phyloP scores from a whole-genome alignment of 2,113 vertebrate species.

The Sialia sialis region DNA sequence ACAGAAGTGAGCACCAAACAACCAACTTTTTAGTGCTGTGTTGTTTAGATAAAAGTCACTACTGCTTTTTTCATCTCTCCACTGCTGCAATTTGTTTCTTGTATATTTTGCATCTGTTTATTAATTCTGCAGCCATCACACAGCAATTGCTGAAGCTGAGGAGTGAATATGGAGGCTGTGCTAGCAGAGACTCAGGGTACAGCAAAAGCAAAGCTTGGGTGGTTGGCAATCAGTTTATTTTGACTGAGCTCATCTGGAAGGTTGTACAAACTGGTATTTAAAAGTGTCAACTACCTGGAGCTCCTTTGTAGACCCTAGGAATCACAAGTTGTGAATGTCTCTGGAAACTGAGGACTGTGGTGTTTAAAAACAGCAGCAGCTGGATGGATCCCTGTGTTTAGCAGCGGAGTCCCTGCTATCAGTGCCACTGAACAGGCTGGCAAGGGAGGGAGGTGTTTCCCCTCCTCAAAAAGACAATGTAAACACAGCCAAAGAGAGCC shows the following conservation, averaged over 20 bases:
- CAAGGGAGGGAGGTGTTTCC: background rate
- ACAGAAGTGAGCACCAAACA: background rate
- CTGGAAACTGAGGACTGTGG: background rate
- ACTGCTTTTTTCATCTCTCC: background rate
- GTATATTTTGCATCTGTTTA: background rate
- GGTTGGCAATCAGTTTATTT: background rate
- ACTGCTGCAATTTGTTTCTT: background rate
- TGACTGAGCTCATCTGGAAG: background rate
- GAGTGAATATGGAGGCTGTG: background rate
- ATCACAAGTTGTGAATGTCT: background rate
- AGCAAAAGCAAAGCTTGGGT: background rate
- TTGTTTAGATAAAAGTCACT: background rate
- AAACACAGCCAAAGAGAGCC: background rate
- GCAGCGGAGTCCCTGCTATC: background rate
- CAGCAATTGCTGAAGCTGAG: background rate
- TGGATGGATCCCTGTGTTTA: background rate
- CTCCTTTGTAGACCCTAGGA: background rate
- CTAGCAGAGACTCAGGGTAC: background rate
- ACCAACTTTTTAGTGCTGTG: background rate
- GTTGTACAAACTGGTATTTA: background rate
- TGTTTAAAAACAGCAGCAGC: background rate
- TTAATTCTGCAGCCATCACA: background rate
- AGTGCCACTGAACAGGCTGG: background rate
- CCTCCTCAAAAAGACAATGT: background rate
- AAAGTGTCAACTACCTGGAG: background rate